phyloP scores from a whole-genome alignment of 2,113 vertebrate genomes.

The Hirundichthys speculiger region DNA sequence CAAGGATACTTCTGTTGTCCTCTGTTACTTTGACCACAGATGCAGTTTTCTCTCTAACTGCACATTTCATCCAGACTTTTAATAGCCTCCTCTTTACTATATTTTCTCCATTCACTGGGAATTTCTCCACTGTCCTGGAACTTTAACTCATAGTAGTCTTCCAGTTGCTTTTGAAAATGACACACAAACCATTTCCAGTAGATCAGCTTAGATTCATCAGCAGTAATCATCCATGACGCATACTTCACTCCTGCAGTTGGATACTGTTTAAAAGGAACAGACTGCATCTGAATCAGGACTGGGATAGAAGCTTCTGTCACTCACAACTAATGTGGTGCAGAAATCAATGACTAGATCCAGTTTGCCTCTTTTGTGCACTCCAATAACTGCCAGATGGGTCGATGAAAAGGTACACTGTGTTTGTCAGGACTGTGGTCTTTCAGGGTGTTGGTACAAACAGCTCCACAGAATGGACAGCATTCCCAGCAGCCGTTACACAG shows the following conservation, averaged over 20 bases:
- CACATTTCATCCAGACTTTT: constrained; percentile 36
- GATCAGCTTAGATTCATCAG: constrained; percentile 61
- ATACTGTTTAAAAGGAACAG: constrained; percentile 55
- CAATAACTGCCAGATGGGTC: constrained; percentile 20
- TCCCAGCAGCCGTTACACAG: constrained; percentile 72
- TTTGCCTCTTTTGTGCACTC: neutral
- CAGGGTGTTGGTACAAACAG: constrained; percentile 68
- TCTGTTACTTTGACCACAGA: too few species aligned
- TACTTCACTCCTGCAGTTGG: constrained; percentile 40
- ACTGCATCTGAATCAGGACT: fast-evolving
- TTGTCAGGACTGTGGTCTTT: constrained; percentile 36
- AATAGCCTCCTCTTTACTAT: constrained; percentile 34
- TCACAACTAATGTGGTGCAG: constrained; percentile 63
- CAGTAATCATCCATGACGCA: constrained; percentile 69
- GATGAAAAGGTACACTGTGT: constrained; percentile 59
- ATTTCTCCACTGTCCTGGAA: constrained; percentile 3
- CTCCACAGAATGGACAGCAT: constrained; percentile 68
- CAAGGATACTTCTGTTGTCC: too few species aligned
- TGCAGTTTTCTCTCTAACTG: neutral
- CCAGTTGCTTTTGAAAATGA: constrained; percentile 71
- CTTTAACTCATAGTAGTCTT: constrained; percentile 20
- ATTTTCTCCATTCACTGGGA: constrained; percentile 5
- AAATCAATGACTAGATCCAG: neutral
- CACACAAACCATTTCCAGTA: constrained; percentile 86
- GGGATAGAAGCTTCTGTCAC: fast-evolving